Conservation (phyloP, 2,113 vertebrate genomes). For the Mixornis gularis region DNA sequence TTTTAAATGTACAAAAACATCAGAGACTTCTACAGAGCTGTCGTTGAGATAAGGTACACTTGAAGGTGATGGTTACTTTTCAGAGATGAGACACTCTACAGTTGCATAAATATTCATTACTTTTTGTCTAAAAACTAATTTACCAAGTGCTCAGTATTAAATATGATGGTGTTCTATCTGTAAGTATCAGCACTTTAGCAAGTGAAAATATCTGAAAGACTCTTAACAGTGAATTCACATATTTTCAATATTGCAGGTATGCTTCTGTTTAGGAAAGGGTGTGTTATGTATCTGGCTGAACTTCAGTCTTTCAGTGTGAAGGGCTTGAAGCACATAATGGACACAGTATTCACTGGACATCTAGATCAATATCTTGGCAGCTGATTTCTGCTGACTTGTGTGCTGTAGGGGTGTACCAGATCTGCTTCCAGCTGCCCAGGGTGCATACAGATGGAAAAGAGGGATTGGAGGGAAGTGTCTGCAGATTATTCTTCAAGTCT, state of each 20-base stretch:
- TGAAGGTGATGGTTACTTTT: neutral
- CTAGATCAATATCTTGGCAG: neutral
- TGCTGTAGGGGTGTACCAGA: neutral
- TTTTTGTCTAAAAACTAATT: neutral
- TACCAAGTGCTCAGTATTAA: neutral
- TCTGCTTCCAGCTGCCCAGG: neutral
- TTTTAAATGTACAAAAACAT: slow-evolving; percentile 3
- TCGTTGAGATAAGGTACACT: neutral
- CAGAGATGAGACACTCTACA: neutral
- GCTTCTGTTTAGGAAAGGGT: neutral
- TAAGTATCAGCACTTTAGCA: neutral
- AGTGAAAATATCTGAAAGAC: neutral
- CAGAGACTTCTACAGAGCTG: neutral
- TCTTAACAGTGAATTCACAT: neutral
- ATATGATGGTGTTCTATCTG: neutral
- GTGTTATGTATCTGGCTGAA: neutral
- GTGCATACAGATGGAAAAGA: neutral
- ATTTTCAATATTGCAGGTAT: neutral
- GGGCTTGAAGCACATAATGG: neutral
- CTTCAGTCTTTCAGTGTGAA: neutral
- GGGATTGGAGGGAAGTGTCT: neutral
- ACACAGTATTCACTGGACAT: neutral
- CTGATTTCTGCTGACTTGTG: neutral
- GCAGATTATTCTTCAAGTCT: neutral
- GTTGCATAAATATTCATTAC: neutral